These are phyloP conservation scores for Sebastes elongatus DNA, from an alignment of 2,797 vertebrate species.

Conservation along the genomic window DNA sequence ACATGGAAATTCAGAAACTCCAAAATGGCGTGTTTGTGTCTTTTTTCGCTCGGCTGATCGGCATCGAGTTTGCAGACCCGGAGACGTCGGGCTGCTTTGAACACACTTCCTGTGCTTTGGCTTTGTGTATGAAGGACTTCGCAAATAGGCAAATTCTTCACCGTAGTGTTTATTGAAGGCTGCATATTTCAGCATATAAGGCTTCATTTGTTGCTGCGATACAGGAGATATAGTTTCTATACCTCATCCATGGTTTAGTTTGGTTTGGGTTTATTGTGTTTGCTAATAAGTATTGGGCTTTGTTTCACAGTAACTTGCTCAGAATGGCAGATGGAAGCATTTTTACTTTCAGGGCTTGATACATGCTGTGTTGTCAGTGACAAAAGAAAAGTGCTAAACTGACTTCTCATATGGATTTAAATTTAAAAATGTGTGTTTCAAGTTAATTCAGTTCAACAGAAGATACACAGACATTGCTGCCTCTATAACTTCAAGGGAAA, in stretches of 20 bases:
- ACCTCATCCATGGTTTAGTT: neutral
- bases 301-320: neutral
- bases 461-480: neutral
- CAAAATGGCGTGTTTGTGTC: slow-evolving; percentile 68
- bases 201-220: neutral
- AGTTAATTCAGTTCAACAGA: neutral
- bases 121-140: slow-evolving; percentile 1
- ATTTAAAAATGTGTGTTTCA: neutral
- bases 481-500: neutral
- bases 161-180: neutral
- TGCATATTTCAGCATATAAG: neutral
- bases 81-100: slow-evolving; percentile 24
- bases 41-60: slow-evolving; percentile 54
- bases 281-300: neutral
- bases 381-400: neutral
- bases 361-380: neutral
- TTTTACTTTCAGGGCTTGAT: neutral
- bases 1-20: slow-evolving; percentile 66
- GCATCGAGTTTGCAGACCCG: slow-evolving; percentile 29
- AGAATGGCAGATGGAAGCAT: neutral
- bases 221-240: neutral
- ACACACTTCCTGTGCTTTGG: slow-evolving; percentile 1
- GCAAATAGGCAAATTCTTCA: neutral
- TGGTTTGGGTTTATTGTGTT: neutral
- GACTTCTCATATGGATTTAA: neutral